Base-by-base conservation (phyloP, 2,113 vertebrate species). In the Pungitius pungitius region DNA sequence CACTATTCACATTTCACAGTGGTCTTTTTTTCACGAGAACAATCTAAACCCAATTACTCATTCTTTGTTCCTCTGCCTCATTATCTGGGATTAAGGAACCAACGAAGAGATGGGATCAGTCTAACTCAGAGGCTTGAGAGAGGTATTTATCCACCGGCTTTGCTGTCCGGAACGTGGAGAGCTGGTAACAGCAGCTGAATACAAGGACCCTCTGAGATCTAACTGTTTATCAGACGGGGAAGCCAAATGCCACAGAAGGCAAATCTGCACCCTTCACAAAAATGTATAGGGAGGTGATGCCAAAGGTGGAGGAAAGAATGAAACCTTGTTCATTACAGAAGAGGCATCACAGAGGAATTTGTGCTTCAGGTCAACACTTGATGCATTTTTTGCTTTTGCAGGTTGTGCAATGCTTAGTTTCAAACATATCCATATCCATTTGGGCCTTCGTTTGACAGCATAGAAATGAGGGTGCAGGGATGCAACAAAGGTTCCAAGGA, bases 311-410 rank as follows among this genome's bases (percentile, higher is more conserved):
- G 14, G 22, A 47, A 58, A 35, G 26, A 18, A 60, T 26, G 17
- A 54, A 20, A 49, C 8, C 2, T 30, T 12, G 22, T 7, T 26
- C 22, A 35, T 63, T 58, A 40, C 24, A 47, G n/a, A 58, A 9
- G 17, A 6, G 13, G 18, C 15, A 65, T 30, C 22, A 61, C 65
- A 57, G 52, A 64, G 68, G 42, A 49, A 59, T 22, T 47, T 54
- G 58, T 69, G 57, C 45, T 63, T 69, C 27, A 26, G 26, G 0
- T 26, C 42, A 54, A 54, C 59, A 57, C 54, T 30, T 67, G 33
- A 82, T 54, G 45, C 66, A 68, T 74, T 73, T 81, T 76, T 27
- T 60, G 27, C 39, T 49, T 30, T 75, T 27, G 60, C 7, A 8
- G 42, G 27, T 43, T 76, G 43, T 24, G 57, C 35, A 54, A 8